Evolutionary conservation across 2,888 invertebrate genomes (phyloP).

Genomic region (Mesorhabditis sp.): DNA sequence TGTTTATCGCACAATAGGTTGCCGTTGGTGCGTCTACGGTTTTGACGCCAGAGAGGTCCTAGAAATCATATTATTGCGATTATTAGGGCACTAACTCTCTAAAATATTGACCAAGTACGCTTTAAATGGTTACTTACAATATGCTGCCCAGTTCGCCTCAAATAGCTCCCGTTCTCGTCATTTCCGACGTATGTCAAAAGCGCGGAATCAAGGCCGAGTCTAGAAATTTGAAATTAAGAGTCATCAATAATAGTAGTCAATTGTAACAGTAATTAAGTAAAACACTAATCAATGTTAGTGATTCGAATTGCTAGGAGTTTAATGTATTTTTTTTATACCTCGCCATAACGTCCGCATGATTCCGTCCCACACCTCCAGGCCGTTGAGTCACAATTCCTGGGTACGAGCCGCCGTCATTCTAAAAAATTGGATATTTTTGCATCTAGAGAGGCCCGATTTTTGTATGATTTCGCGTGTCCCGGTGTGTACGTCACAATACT

Average conservation of each 20-base stretch:
- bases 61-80: too few species aligned
- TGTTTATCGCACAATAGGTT: slow-evolving; percentile 40
- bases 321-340: slow-evolving; percentile 15
- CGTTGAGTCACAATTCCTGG: slow-evolving; percentile 67
- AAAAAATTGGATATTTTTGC: slow-evolving; percentile 45
- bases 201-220: slow-evolving; percentile 31
- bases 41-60: slow-evolving; percentile 23
- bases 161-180: slow-evolving; percentile 63
- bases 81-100: neutral
- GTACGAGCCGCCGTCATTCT: slow-evolving; percentile 79
- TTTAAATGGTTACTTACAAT: slow-evolving; percentile 19
- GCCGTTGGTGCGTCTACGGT: slow-evolving; percentile 30
- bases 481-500: too few species aligned
- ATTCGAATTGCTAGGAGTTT: neutral
- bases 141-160: slow-evolving; percentile 21
- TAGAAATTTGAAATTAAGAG: slow-evolving; percentile 9
- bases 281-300: neutral
- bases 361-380: slow-evolving; percentile 86
- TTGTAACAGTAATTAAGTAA: neutral
- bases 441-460: too few species aligned
- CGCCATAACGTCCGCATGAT: slow-evolving; percentile 80
- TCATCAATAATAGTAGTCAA: neutral
- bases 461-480: too few species aligned
- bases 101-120: neutral
- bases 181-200: slow-evolving; percentile 77